Evolutionary conservation across 2,113 vertebrate species (phyloP).

Genomic region (Nesogale talazaci): DNA sequence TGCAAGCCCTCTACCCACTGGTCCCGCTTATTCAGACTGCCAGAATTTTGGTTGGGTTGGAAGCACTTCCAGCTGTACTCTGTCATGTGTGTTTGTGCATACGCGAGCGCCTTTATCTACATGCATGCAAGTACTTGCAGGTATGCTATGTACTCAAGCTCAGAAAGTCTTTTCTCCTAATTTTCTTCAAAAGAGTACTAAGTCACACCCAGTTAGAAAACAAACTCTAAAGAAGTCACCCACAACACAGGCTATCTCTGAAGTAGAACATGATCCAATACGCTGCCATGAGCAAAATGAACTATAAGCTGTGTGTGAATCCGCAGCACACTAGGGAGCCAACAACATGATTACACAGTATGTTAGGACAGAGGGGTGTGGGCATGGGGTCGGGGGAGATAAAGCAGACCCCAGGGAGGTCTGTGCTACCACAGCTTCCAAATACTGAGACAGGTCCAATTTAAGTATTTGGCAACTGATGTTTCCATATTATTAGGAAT

Average conservation of each 20-base stretch:
- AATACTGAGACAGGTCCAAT: background rate
- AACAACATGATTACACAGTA: fast-evolving
- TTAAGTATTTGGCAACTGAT: background rate
- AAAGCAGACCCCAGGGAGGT: background rate
- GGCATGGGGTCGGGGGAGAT: background rate
- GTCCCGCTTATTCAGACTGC: background rate
- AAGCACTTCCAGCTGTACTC: background rate
- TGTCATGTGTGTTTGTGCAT: background rate
- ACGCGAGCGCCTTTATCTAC: background rate
- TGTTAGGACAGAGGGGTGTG: background rate
- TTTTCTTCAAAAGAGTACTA: constrained; percentile 34
- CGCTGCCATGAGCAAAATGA: background rate
- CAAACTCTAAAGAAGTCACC: constrained; percentile 56
- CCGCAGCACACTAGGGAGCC: background rate
- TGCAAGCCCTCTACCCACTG: background rate
- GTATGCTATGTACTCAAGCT: fast-evolving
- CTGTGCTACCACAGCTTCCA: background rate
- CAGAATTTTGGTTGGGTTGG: background rate
- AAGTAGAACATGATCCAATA: constrained; percentile 2
- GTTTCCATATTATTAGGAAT: background rate
- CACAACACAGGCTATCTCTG: constrained; percentile 32
- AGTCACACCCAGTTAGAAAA: constrained; percentile 65
- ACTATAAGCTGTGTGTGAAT: constrained; percentile 22
- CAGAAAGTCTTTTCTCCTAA: background rate
- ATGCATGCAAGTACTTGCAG: background rate